Evolutionary conservation across 2,888 invertebrate species (phyloP).

Genomic region (Drosophila affinis): DNA sequence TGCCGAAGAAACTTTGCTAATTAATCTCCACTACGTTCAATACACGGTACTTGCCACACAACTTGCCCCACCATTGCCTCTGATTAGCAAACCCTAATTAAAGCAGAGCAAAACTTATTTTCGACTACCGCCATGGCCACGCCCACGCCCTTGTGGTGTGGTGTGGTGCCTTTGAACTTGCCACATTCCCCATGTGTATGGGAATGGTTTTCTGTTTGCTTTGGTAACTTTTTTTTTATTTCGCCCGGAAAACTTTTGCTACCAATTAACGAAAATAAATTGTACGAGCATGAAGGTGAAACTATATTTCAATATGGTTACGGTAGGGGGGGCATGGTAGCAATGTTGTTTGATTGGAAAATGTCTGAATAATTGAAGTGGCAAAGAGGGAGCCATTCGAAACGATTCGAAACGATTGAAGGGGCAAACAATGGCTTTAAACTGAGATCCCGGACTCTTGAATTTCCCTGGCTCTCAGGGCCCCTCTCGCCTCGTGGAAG

Average conservation of each 20-base stretch:
- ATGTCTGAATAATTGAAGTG: constrained; percentile 47
- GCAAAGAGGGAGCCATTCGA: constrained; percentile 18
- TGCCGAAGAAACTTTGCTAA: constrained; percentile 15
- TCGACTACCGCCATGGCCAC: constrained; percentile 3
- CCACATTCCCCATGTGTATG: constrained; percentile 23
- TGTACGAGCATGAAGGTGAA: constrained; percentile 40
- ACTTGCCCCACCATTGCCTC: constrained; percentile 23
- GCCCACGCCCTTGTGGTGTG: constrained; percentile 31
- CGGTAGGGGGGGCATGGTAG: not conserved
- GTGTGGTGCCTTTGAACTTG: constrained; percentile 49
- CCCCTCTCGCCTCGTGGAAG: not conserved
- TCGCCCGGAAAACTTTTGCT: constrained; percentile 46
- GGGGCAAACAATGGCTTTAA: constrained; percentile 18
- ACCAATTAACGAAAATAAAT: constrained; percentile 55
- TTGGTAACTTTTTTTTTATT: constrained; percentile 26
- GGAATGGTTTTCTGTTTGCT: constrained; percentile 26
- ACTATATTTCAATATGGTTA: constrained; percentile 48
- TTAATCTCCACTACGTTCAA: constrained; percentile 25
- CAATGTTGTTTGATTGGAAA: constrained; percentile 33
- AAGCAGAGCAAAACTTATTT: constrained; percentile 30
- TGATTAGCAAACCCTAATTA: constrained; percentile 41
- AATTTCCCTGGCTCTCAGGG: no score
- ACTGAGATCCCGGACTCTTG: constrained; percentile 1
- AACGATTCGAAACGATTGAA: constrained; percentile 16
- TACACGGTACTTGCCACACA: constrained; percentile 16